These are phyloP conservation scores for Sphenodon punctatus DNA, from an alignment of 2,797 vertebrate genomes.

Conservation along the genomic window DNA sequence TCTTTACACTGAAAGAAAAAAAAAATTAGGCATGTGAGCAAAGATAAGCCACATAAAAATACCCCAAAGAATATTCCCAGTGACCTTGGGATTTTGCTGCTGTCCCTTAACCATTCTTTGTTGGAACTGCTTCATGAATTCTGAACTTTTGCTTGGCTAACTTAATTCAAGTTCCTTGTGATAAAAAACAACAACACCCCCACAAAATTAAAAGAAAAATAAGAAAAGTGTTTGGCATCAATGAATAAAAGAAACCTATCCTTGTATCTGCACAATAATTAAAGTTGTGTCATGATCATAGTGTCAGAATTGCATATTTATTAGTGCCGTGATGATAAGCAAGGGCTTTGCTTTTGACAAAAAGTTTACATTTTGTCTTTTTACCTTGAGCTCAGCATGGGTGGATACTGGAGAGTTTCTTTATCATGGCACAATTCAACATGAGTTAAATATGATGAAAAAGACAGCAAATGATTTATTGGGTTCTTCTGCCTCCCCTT, in stretches of 20 bases:
- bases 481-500: background rate
- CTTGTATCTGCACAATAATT: constrained; percentile 34
- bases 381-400: constrained; percentile 23
- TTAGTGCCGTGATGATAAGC: constrained; percentile 16
- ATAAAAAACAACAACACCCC: background rate
- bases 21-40: constrained; percentile 83
- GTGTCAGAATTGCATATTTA: background rate
- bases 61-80: constrained; percentile 75
- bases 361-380: constrained; percentile 29
- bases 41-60: constrained; percentile 85
- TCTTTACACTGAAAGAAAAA: constrained; percentile 81
- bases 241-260: constrained; percentile 25
- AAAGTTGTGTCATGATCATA: background rate
- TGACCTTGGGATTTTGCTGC: constrained; percentile 78
- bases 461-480: constrained; percentile 14
- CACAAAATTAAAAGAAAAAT: constrained; percentile 58
- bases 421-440: constrained; percentile 19
- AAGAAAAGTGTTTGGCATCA: background rate
- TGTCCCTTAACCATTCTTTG: constrained; percentile 64
- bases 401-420: constrained; percentile 12
- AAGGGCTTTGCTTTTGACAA: constrained; percentile 21
- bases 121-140: constrained; percentile 54
- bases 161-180: constrained; percentile 46
- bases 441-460: constrained; percentile 17
- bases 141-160: constrained; percentile 57